Percentiles rank a stretch among this genome's conserved stretches.
Evolutionary conservation across 2,797 vertebrate species (phyloP).

Genomic region (Argyrosomus regius): DNA sequence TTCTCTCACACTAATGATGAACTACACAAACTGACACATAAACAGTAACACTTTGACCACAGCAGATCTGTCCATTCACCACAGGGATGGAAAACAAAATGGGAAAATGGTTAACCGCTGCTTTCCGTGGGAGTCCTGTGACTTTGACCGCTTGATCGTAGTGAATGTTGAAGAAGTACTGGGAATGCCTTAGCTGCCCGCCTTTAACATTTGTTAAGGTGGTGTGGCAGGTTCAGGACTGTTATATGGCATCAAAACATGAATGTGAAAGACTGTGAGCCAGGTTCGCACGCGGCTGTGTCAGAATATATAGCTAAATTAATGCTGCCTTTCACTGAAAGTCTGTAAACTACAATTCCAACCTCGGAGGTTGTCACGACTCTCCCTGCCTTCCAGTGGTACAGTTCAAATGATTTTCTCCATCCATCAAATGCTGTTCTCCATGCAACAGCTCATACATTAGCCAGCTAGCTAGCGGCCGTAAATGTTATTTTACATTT

Average conservation of each 20-base stretch:
- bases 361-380: neutral
- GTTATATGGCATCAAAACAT: conserved; percentile 65
- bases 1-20: conserved; percentile 75
- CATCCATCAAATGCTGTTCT: neutral
- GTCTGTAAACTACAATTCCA: conserved; percentile 34
- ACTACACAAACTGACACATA: conserved; percentile 67
- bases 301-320: conserved; percentile 19
- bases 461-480: neutral
- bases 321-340: conserved; percentile 48
- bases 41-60: conserved; percentile 63
- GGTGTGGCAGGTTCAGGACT: conserved; percentile 58
- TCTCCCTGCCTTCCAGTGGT: neutral
- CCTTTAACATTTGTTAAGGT: conserved; percentile 17
- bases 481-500: neutral
- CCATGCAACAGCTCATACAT: neutral
- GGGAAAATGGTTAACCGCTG: conserved; percentile 63
- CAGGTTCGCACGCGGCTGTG: conserved; percentile 34
- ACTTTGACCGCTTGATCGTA: conserved; percentile 44
- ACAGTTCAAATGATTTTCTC: neutral
- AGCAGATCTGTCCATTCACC: conserved; percentile 65
- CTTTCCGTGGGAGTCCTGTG: conserved; percentile 64
- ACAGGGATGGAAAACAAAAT: conserved; percentile 74
- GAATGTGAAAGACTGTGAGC: conserved; percentile 75
- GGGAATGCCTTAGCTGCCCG: conserved; percentile 64
- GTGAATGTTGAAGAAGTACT: conserved; percentile 63